Evolutionary conservation across 1,140 invertebrate species (phyloP).

Genomic region (Drosophila pruinosa): DNA sequence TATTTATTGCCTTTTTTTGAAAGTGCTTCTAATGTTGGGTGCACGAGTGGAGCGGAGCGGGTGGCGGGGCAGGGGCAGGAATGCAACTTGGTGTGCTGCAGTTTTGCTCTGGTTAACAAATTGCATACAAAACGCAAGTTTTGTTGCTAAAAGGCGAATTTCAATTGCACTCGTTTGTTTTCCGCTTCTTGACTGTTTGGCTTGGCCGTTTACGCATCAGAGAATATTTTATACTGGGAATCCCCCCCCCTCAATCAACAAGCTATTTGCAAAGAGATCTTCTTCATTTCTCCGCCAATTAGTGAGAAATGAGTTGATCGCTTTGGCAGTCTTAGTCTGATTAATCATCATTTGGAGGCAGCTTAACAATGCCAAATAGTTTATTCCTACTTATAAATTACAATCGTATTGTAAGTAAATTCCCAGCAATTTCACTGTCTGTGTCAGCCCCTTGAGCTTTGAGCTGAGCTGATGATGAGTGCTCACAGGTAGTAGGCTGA

Average conservation of each 20-base stretch:
- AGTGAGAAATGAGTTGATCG: conserved; percentile 16
- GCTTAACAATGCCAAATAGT: not conserved
- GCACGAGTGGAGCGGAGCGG: not conserved
- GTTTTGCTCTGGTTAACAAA: conserved; percentile 79
- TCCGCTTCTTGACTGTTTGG: conserved; percentile 71
- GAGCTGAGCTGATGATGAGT: conserved; percentile 1
- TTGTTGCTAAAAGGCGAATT: conserved; percentile 75
- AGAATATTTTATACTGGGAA: conserved; percentile 21
- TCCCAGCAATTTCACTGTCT: conserved; percentile 19
- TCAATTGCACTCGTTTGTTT: conserved; percentile 58
- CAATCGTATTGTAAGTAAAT: not conserved
- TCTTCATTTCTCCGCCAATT: conserved; percentile 45
- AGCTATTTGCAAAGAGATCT: conserved; percentile 26
- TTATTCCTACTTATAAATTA: not conserved
- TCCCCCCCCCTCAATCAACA: not conserved
- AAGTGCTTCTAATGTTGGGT: conserved; percentile 47
- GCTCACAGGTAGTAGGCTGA: not conserved
- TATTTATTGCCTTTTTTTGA: conserved; percentile 43
- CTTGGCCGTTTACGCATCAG: conserved; percentile 61
- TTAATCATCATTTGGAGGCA: conserved; percentile 41
- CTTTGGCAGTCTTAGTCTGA: conserved; percentile 57
- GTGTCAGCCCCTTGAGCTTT: no score
- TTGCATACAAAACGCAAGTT: conserved; percentile 80
- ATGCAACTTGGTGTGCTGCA: not conserved
- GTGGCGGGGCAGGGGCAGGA: not conserved